phyloP scores from a whole-genome alignment of 1,140 invertebrate genomes.

The Atta colombica region DNA sequence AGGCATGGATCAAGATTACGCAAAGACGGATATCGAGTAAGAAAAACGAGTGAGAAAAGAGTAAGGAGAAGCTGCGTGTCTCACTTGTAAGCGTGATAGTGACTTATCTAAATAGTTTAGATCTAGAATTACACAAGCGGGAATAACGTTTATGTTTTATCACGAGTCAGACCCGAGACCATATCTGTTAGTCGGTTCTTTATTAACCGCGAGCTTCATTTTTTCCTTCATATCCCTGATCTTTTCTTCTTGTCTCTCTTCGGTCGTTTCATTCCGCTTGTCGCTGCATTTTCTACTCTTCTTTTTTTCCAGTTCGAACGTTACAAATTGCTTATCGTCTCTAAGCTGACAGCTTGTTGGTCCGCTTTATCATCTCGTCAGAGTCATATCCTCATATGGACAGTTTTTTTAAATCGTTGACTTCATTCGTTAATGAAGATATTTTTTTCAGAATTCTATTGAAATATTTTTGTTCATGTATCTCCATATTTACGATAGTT shows the following conservation, averaged over 20 bases:
- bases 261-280: constrained; percentile 33
- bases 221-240: constrained; percentile 46
- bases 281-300: constrained; percentile 37
- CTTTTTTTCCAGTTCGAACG: constrained; percentile 65
- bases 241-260: constrained; percentile 59
- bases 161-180: constrained; percentile 52
- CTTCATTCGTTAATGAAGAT: constrained; percentile 67
- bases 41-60: constrained; percentile 27
- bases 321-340: constrained; percentile 86
- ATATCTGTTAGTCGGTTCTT: constrained; percentile 62
- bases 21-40: constrained; percentile 69
- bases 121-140: constrained; percentile 79
- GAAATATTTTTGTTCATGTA: not conserved
- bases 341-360: constrained; percentile 76
- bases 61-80: constrained; percentile 48
- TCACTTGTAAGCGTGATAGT: constrained; percentile 78
- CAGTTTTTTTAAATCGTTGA: constrained; percentile 56
- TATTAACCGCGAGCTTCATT: constrained; percentile 55
- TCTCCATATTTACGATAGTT: not conserved
- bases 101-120: constrained; percentile 80
- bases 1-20: constrained; percentile 70
- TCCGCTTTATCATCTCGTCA: constrained; percentile 78
- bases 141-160: constrained; percentile 77
- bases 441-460: not conserved
- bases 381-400: constrained; percentile 67